Percentiles rank a stretch among this genome's conserved stretches.
These are phyloP conservation scores for Melieria omissa DNA, from an alignment of 2,888 invertebrate species.

Conservation along the genomic window DNA sequence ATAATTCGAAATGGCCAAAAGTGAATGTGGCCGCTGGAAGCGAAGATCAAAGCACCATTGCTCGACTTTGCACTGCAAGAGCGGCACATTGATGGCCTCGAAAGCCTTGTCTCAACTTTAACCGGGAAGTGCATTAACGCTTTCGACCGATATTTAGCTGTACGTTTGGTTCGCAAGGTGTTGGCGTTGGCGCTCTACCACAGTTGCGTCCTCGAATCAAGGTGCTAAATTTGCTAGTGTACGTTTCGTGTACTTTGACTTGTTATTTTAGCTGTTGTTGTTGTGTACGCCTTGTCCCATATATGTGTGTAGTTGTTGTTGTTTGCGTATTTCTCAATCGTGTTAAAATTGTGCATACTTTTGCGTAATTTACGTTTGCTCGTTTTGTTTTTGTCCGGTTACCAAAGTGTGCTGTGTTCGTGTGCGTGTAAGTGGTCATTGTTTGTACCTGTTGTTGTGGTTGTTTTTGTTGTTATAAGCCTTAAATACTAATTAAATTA, in stretches of 20 bases:
- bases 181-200: too few relatives aligned
- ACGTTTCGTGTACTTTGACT: slow-evolving; percentile 9
- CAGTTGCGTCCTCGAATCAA: neutral
- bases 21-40: too few relatives aligned
- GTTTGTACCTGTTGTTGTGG: slow-evolving; percentile 9
- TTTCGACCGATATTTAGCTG: too few relatives aligned
- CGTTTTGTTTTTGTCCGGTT: slow-evolving; percentile 29
- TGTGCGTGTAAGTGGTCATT: neutral
- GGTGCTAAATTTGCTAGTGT: slow-evolving; percentile 34
- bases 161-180: neutral
- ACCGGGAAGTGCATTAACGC: too few relatives aligned
- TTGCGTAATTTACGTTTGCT: slow-evolving; percentile 13
- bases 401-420: slow-evolving; percentile 27
- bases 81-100: too few relatives aligned
- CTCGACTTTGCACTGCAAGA: too few relatives aligned
- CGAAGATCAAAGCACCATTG: too few relatives aligned
- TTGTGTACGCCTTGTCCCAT: neutral
- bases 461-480: slow-evolving; percentile 11
- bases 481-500: slow-evolving; percentile 13
- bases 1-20: too few relatives aligned
- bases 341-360: neutral
- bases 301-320: slow-evolving; percentile 20
- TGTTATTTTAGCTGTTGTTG: neutral
- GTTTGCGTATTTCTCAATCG: slow-evolving; percentile 1
- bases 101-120: too few relatives aligned